These are phyloP conservation scores for Aethina tumida DNA, from an alignment of 1,140 invertebrate species.

Conservation along the genomic window DNA sequence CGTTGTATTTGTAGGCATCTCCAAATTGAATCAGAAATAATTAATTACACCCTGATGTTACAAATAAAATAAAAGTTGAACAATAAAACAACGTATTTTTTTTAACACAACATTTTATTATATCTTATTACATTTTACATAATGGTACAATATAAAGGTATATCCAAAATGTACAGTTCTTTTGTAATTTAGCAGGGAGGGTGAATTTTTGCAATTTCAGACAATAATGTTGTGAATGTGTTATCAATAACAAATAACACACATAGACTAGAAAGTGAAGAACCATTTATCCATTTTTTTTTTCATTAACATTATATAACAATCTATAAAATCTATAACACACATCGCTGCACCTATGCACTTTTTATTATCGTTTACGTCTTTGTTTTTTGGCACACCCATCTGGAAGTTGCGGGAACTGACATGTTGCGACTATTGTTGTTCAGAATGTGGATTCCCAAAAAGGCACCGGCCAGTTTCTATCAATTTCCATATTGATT, in stretches of 20 bases:
- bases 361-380: constrained; percentile 22
- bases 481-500: too few relatives aligned
- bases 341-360: constrained; percentile 26
- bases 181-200: constrained; percentile 15
- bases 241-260: constrained; percentile 11
- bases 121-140: constrained; percentile 23
- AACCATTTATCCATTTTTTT: constrained; percentile 16
- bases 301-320: constrained; percentile 30
- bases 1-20: too few relatives aligned
- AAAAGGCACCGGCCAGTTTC: constrained; percentile 28
- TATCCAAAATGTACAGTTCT: constrained; percentile 28
- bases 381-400: constrained; percentile 27
- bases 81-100: constrained; percentile 12
- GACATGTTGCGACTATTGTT: constrained; percentile 3
- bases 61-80: too few relatives aligned
- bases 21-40: too few relatives aligned
- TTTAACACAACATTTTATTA: constrained; percentile 23
- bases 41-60: too few relatives aligned
- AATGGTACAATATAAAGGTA: constrained; percentile 31
- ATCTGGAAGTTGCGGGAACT: constrained; percentile 24
- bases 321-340: constrained; percentile 37
- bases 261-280: constrained; percentile 16
- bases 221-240: constrained; percentile 15
- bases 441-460: constrained; percentile 12
- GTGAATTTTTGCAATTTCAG: constrained; percentile 17